These are phyloP conservation scores for Chaetops frenatus DNA, from an alignment of 2,113 vertebrate species.

Conservation along the genomic window DNA sequence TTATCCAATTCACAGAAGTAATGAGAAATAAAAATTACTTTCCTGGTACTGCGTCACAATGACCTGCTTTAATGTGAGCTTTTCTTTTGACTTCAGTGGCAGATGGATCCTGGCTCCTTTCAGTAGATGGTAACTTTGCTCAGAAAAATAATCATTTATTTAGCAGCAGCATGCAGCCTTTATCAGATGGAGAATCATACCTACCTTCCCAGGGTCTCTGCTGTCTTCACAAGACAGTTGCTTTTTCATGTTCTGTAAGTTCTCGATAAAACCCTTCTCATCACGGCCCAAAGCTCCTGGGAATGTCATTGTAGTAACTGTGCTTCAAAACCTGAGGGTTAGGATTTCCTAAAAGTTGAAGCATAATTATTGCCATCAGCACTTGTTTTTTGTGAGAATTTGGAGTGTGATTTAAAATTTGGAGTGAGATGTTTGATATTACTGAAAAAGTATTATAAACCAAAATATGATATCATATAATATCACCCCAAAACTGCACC, in stretches of 20 bases:
- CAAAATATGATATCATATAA: not conserved
- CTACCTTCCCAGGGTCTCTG: not conserved
- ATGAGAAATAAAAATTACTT: slow-evolving; percentile 23
- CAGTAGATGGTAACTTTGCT: not conserved
- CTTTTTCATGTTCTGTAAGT: not conserved
- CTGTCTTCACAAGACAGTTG: not conserved
- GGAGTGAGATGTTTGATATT: not conserved
- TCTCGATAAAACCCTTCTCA: not conserved
- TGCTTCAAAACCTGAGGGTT: not conserved
- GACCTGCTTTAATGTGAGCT: not conserved
- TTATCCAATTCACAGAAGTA: not conserved
- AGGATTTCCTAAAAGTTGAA: not conserved
- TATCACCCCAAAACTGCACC: not conserved
- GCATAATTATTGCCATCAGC: not conserved
- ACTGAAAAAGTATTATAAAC: not conserved
- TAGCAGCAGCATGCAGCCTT: not conserved
- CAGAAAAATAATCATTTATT: not conserved
- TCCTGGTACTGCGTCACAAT: not conserved
- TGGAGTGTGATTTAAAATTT: not conserved
- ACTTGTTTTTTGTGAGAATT: not conserved
- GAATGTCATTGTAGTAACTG: not conserved
- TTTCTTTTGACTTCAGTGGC: not conserved
- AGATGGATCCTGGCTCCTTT: not conserved
- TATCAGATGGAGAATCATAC: not conserved
- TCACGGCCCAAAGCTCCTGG: not conserved